Conservation (phyloP, 2,888 invertebrate genomes). For the Mesochorus sp. region DNA sequence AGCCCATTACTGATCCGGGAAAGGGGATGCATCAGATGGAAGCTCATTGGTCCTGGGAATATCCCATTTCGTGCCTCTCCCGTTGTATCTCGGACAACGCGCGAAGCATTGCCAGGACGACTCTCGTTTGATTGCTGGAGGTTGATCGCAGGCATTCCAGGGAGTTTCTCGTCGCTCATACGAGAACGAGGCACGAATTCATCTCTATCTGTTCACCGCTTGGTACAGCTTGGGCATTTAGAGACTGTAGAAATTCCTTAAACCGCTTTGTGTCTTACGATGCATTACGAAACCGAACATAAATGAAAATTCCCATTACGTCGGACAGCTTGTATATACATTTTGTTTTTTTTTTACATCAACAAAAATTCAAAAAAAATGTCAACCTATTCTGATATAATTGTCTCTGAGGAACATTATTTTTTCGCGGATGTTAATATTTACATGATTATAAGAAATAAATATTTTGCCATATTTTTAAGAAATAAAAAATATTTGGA, state of each 20-base stretch:
- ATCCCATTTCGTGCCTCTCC: slow-evolving; percentile 47
- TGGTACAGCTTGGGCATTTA: not conserved
- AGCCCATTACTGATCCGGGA: slow-evolving; percentile 46
- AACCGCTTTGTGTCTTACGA: not conserved
- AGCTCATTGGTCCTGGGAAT: slow-evolving; percentile 56
- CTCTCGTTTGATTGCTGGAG: slow-evolving; percentile 27
- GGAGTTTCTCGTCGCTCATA: slow-evolving; percentile 13
- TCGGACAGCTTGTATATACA: not conserved
- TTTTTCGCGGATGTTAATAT: too few relatives aligned
- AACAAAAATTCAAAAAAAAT: not conserved
- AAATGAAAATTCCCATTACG: not conserved
- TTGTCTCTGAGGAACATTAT: not conserved
- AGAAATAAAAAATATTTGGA: not conserved
- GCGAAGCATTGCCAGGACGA: slow-evolving; percentile 33
- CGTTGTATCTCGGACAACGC: slow-evolving; percentile 35
- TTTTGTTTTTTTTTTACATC: not conserved
- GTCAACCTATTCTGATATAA: not conserved
- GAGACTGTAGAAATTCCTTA: not conserved
- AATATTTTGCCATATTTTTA: too few relatives aligned
- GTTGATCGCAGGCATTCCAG: slow-evolving; percentile 19
- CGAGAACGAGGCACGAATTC: slow-evolving; percentile 8
- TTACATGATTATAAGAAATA: too few relatives aligned
- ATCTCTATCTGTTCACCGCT: not conserved
- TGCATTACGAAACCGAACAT: not conserved
- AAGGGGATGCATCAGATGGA: slow-evolving; percentile 29